Conservation (phyloP, 2,888 invertebrate genomes). For the Biston stratarius region DNA sequence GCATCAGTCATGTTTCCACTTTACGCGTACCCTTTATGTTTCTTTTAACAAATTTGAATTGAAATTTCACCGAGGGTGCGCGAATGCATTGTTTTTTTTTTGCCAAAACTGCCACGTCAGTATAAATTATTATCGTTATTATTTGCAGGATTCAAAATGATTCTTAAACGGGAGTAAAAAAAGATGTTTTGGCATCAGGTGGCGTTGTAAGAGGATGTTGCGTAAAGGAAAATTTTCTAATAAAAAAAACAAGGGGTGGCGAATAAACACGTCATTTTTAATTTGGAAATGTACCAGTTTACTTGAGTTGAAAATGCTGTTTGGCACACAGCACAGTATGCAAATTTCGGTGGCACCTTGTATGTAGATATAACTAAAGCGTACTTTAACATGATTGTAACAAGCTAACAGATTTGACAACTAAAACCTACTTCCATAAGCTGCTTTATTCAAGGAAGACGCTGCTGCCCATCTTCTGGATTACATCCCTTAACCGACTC, state of each 20-base stretch:
- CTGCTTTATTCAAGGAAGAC: no score
- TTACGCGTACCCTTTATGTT: slow-evolving; percentile 34
- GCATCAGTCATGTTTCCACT: slow-evolving; percentile 41
- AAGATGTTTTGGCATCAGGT: slow-evolving; percentile 28
- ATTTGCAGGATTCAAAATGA: slow-evolving; percentile 25
- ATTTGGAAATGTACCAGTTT: neutral
- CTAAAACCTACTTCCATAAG: no score
- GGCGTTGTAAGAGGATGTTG: slow-evolving; percentile 21
- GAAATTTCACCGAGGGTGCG: slow-evolving; percentile 44
- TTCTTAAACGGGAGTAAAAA: slow-evolving; percentile 29
- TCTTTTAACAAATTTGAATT: slow-evolving; percentile 43
- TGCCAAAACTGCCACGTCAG: slow-evolving; percentile 33
- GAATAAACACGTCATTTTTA: slow-evolving; percentile 12
- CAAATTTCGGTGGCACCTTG: no score
- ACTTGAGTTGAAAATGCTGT: no score
- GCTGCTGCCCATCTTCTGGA: no score
- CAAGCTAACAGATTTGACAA: no score
- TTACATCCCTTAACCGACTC: no score
- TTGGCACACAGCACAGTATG: no score
- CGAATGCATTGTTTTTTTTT: slow-evolving; percentile 39
- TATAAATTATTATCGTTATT: slow-evolving; percentile 25
- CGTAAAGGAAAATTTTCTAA: slow-evolving; percentile 8
- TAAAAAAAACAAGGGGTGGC: slow-evolving; percentile 12
- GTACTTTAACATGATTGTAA: no score
- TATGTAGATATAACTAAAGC: no score